Conservation (phyloP, 2,797 vertebrate genomes). For the Lophura swinhoii region DNA sequence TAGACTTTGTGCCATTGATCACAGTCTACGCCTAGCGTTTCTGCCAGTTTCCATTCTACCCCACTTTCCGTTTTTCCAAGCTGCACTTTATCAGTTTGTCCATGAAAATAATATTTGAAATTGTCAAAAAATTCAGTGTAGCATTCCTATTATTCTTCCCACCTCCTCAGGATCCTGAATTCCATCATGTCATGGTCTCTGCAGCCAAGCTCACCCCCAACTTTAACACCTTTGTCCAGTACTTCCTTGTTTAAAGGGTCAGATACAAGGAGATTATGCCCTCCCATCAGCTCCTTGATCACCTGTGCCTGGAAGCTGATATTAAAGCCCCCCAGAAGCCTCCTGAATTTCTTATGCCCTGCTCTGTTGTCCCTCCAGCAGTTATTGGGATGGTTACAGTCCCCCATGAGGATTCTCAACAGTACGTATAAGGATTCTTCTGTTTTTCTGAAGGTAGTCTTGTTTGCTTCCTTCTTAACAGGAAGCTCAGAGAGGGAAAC, state of each 20-base stretch:
- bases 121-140: background rate
- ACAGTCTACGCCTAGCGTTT: background rate
- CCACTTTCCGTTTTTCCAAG: background rate
- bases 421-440: background rate
- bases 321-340: background rate
- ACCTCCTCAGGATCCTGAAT: background rate
- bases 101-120: background rate
- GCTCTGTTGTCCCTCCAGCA: background rate
- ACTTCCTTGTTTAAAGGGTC: background rate
- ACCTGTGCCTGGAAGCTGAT: background rate
- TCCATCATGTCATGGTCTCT: background rate
- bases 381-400: background rate
- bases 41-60: background rate
- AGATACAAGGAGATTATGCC: fast-evolving
- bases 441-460: background rate
- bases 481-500: background rate
- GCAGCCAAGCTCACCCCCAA: background rate
- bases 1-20: background rate
- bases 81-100: background rate
- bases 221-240: background rate
- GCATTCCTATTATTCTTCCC: background rate
- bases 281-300: fast-evolving
- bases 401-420: background rate
- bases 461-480: background rate
- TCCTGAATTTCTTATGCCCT: background rate